Evolutionary conservation across 2,113 vertebrate genomes (phyloP).

Genomic region (Atractosteus spatula): DNA sequence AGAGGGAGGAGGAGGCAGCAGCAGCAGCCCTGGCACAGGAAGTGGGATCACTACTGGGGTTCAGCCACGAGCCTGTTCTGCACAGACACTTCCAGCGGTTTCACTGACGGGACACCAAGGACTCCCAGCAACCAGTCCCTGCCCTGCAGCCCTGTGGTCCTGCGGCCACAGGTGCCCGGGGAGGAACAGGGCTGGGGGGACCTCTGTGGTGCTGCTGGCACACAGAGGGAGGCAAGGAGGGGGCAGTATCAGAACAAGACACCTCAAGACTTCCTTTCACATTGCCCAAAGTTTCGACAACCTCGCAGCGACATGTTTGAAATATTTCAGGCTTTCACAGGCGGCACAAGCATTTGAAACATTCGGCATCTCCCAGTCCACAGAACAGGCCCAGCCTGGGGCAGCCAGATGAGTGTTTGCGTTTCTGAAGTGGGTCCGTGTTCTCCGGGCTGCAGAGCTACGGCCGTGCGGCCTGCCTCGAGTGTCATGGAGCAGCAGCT

Average conservation of each 20-base stretch:
- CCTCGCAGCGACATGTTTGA: slow-evolving; percentile 10
- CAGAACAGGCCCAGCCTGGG: neutral
- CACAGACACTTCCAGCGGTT: too few relatives aligned
- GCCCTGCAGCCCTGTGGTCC: neutral
- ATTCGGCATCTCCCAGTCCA: neutral
- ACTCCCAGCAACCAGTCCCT: neutral
- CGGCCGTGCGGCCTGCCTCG: too few relatives aligned
- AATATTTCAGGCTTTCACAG: slow-evolving; percentile 16
- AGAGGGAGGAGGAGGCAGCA: too few relatives aligned
- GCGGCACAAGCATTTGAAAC: slow-evolving; percentile 12
- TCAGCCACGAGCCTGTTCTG: too few relatives aligned
- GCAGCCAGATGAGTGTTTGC: too few relatives aligned
- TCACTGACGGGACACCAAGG: neutral
- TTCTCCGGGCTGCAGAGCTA: too few relatives aligned
- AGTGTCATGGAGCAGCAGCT: too few relatives aligned
- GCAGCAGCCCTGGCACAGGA: too few relatives aligned
- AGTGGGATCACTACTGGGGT: too few relatives aligned
- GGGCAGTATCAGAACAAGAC: neutral
- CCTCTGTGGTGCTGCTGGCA: too few relatives aligned
- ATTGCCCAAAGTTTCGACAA: neutral
- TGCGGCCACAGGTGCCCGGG: neutral
- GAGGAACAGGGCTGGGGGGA: neutral
- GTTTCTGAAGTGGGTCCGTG: too few relatives aligned
- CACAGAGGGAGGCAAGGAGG: too few relatives aligned
- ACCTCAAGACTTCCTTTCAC: slow-evolving; percentile 2